These are phyloP conservation scores for Coenobita brevimanus DNA, from an alignment of 1,140 invertebrate species.

Conservation along the genomic window DNA sequence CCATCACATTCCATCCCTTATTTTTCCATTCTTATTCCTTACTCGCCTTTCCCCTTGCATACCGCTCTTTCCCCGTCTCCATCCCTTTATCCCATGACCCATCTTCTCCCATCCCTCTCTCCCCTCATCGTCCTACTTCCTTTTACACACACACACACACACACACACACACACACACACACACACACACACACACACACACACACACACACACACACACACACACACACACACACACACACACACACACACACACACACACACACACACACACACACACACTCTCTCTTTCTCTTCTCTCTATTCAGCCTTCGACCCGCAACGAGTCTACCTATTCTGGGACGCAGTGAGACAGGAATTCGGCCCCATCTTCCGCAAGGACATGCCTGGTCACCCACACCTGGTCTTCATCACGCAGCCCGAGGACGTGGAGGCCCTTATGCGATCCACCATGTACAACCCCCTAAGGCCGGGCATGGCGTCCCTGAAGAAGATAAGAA, in stretches of 20 bases:
- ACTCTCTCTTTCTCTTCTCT: not conserved
- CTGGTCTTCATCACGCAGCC: slow-evolving; percentile 53
- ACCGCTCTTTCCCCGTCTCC: too few species aligned
- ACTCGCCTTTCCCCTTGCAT: too few species aligned
- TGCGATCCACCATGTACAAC: slow-evolving; percentile 41
- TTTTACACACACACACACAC: too few species aligned
- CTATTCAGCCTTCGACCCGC: slow-evolving; percentile 57
- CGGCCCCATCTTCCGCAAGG: slow-evolving; percentile 55
- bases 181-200: too few species aligned
- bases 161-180: too few species aligned
- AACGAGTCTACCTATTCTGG: slow-evolving; percentile 52
- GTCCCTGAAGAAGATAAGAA: slow-evolving; percentile 49
- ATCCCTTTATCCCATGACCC: too few species aligned
- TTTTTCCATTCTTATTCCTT: too few species aligned
- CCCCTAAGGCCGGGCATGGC: slow-evolving; percentile 46
- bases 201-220: too few species aligned
- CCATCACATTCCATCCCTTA: too few species aligned
- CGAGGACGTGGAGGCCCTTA: slow-evolving; percentile 18
- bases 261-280: not conserved
- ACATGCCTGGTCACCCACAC: slow-evolving; percentile 55
- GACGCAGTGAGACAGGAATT: slow-evolving; percentile 36
- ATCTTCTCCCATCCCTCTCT: too few species aligned
- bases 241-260: not conserved
- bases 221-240: not conserved
- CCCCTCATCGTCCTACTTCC: too few species aligned